phyloP scores from a whole-genome alignment of 2,113 vertebrate species.

The Microcebus murinus region DNA sequence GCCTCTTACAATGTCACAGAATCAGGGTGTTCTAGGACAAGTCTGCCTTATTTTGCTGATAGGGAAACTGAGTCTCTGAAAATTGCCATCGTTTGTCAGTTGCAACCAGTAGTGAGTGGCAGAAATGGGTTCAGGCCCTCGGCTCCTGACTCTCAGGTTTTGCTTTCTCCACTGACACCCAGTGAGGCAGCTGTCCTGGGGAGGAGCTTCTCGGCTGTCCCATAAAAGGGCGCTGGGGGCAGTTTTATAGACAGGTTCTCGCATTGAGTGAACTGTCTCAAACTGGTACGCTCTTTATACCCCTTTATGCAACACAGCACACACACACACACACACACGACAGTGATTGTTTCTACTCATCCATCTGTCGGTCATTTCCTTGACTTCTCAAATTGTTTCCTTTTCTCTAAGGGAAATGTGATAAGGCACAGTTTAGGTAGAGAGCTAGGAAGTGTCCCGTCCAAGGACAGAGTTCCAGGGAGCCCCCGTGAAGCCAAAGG shows the following conservation, averaged over 20 bases:
- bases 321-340: not conserved
- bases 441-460: not conserved
- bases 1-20: not conserved
- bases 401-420: not conserved
- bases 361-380: not conserved
- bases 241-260: not conserved
- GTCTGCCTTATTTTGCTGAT: not conserved
- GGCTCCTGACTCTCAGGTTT: not conserved
- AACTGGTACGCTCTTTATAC: not conserved
- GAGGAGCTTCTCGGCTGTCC: not conserved
- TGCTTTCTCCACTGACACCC: not conserved
- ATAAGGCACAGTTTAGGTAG: not conserved
- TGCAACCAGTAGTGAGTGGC: not conserved
- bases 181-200: not conserved
- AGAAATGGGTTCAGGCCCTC: not conserved
- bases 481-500: not conserved
- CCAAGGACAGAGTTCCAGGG: no score
- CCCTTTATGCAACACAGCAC: not conserved
- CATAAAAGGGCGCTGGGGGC: not conserved
- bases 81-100: not conserved
- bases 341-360: not conserved
- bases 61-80: not conserved
- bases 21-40: not conserved
- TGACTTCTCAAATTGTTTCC: not conserved
- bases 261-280: not conserved